Percentiles rank a stretch among this genome's conserved stretches.
phyloP scores from a whole-genome alignment of 2,113 vertebrate genomes.

The Marmota monax region DNA sequence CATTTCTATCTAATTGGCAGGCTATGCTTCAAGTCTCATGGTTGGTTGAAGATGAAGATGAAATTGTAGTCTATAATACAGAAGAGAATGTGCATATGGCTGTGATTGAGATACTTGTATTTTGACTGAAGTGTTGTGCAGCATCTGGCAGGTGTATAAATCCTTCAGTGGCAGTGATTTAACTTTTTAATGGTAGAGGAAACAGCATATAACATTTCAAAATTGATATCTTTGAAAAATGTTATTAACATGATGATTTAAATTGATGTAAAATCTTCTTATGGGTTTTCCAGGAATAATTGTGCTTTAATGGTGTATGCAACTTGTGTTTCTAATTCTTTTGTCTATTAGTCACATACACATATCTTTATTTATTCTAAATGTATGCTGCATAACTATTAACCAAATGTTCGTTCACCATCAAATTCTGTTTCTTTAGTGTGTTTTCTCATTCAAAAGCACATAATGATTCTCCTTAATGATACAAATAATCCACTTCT shows the following conservation, averaged over 20 bases:
- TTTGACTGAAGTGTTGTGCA: conserved; percentile 71
- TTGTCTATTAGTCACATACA: conserved; percentile 41
- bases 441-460: conserved; percentile 71
- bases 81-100: neutral
- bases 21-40: conserved; percentile 20
- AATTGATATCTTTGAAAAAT: conserved; percentile 63
- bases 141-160: conserved; percentile 41
- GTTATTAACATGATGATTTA: conserved; percentile 37
- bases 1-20: conserved; percentile 16
- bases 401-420: conserved; percentile 71
- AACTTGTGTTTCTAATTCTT: conserved; percentile 66
- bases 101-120: conserved; percentile 61
- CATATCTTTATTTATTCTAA: conserved; percentile 61
- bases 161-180: conserved; percentile 54
- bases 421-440: conserved; percentile 69
- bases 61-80: neutral
- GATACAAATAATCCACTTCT: conserved; percentile 70
- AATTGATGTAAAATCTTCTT: conserved; percentile 46
- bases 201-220: neutral
- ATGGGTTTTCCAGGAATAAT: neutral
- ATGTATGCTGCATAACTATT: conserved; percentile 55
- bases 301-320: conserved; percentile 23
- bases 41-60: conserved; percentile 44
- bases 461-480: conserved; percentile 68
- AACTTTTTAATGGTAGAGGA: conserved; percentile 50